Conservation (phyloP, 2,888 invertebrate genomes). For the Lagria hirta region DNA sequence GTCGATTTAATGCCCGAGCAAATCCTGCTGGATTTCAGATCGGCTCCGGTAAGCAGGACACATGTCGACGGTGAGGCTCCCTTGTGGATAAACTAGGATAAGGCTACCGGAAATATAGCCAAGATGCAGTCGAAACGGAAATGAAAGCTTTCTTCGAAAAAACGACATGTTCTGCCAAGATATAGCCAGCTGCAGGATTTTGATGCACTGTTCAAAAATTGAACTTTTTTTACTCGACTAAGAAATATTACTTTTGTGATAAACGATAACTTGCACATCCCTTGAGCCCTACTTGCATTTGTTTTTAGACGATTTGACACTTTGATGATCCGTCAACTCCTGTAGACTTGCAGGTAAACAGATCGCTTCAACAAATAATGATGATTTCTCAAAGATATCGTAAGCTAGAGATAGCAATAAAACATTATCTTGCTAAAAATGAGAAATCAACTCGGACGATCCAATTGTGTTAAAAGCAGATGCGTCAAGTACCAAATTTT, state of each 20-base stretch:
- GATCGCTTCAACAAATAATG: too few relatives aligned
- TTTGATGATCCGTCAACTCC: neutral
- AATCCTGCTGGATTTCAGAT: slow-evolving; percentile 45
- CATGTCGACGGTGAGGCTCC: slow-evolving; percentile 60
- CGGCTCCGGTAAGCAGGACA: slow-evolving; percentile 61
- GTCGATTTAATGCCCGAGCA: slow-evolving; percentile 40
- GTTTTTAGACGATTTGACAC: neutral
- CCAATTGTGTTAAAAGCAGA: too few relatives aligned
- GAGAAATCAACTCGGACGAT: too few relatives aligned
- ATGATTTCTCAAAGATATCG: too few relatives aligned
- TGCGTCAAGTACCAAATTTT: too few relatives aligned
- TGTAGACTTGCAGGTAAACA: neutral
- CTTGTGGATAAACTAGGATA: slow-evolving; percentile 61
- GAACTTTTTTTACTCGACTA: neutral
- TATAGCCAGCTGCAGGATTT: neutral
- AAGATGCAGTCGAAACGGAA: slow-evolving; percentile 52
- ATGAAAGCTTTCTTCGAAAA: slow-evolving; percentile 48
- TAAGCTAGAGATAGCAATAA: too few relatives aligned
- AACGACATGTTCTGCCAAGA: slow-evolving; percentile 2
- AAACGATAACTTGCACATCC: neutral
- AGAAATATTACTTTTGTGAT: neutral
- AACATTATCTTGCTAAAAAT: too few relatives aligned
- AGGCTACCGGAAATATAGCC: slow-evolving; percentile 60
- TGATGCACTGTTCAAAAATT: neutral
- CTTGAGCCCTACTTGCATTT: neutral